Conservation (phyloP, 2,888 invertebrate genomes). For the Esperia sulphurella region DNA sequence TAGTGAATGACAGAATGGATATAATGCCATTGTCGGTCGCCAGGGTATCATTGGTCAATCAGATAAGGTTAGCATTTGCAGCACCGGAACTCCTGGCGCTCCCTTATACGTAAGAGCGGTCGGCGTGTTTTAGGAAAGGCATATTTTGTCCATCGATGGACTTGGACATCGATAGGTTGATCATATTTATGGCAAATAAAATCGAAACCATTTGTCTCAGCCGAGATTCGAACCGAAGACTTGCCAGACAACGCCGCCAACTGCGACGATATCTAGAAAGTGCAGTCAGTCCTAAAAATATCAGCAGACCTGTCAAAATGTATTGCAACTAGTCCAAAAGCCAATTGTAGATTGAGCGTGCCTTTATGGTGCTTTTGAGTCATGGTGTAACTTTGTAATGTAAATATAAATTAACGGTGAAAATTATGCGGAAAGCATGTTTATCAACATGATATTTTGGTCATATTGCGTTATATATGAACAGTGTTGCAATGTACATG, state of each 20-base stretch:
- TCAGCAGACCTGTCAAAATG: not conserved
- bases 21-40: too few species aligned
- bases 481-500: not conserved
- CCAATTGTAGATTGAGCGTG: not conserved
- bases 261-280: conserved; percentile 1
- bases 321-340: not conserved
- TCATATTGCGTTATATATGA: not conserved
- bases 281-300: not conserved
- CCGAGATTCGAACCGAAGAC: not conserved
- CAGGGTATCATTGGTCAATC: too few species aligned
- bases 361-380: not conserved
- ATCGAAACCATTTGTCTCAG: not conserved
- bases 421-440: not conserved
- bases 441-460: not conserved
- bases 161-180: too few species aligned
- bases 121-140: too few species aligned
- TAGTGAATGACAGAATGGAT: too few species aligned
- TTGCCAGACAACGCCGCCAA: conserved; percentile 4
- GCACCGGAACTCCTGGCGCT: too few species aligned
- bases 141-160: too few species aligned
- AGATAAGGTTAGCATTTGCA: too few species aligned
- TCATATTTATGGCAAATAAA: too few species aligned
- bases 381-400: not conserved
- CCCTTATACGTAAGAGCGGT: too few species aligned
- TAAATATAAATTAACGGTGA: not conserved